Evolutionary conservation across 1,140 invertebrate genomes (phyloP), one percentile per base, ranked within the genome.

Genomic region (Lasioglossum baleicum): DNA sequence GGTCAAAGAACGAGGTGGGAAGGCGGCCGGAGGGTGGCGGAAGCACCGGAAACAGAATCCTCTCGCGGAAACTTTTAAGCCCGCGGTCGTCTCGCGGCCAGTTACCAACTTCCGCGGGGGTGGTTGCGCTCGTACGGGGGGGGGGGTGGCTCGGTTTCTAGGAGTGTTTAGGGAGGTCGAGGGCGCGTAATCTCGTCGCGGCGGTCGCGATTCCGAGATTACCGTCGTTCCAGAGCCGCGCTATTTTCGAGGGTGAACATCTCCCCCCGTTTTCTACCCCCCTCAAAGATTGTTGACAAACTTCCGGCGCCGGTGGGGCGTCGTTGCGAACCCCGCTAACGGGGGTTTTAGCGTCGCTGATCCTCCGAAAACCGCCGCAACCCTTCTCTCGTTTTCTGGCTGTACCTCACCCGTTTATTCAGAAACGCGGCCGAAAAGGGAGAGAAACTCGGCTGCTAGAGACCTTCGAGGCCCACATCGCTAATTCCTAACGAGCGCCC

Each of bases 401-500:
- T 15, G 51, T 53, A 20, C 13, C 44, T 48, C 44, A 13, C 56
- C 56, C 20, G 56, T 58, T 58, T n/a, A n/a, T 58, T n/a, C 56
- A 7, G n/a, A 35, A 35, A 35, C 35, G 35, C 35, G 35, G 35
- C 35, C 35, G 35, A 35, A 35, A 35, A 35, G 35, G 53, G 77
- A 60, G 77, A 60, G 53, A 31, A 42, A 68, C 42, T 67, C 67
- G 68, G 75, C 48, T 64, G 20, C 15, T 75, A 71, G 67, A 77
- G 68, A 72, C 74, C 75, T 81, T 77, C 67, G 66, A 66, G 73
- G 58, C 31, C n/a, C 35, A 58, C 72, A 17, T 60, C 42, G 74
- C 74, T 77, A 81, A 81, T 71, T 81, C 80, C 74, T 77, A 78
- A 81, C 74, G 75, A 70, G 68, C 80, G 75, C 60, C 80, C 80